Evolutionary conservation across 2,888 invertebrate genomes (phyloP).

Genomic region (Petrolisthes cinctipes): DNA sequence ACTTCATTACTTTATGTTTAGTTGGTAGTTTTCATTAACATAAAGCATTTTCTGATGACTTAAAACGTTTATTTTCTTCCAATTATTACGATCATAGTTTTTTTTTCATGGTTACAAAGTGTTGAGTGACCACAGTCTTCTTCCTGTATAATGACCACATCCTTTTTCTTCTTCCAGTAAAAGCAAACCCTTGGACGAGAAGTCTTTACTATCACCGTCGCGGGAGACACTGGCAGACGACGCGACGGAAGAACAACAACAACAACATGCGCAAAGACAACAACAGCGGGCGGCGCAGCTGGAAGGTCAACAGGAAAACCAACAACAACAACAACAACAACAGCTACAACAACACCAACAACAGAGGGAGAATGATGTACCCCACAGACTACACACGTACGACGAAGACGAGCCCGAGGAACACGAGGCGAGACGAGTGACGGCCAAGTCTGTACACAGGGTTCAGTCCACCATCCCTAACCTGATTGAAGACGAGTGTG

Average conservation of each 20-base stretch:
- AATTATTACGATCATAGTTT: too few relatives aligned
- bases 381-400: slow-evolving; percentile 15
- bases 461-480: slow-evolving; percentile 56
- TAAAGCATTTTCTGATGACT: too few relatives aligned
- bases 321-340: slow-evolving; percentile 10
- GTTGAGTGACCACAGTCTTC: too few relatives aligned
- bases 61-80: too few relatives aligned
- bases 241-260: slow-evolving; percentile 13
- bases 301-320: background rate
- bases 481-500: slow-evolving; percentile 58
- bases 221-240: slow-evolving; percentile 57
- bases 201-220: slow-evolving; percentile 58
- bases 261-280: slow-evolving; percentile 6
- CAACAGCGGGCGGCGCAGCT: background rate
- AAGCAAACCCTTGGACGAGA: slow-evolving; percentile 57
- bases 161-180: slow-evolving; percentile 26
- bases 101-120: too few relatives aligned
- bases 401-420: slow-evolving; percentile 26
- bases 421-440: slow-evolving; percentile 3
- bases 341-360: background rate
- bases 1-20: too few relatives aligned
- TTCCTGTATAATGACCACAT: background rate
- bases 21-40: too few relatives aligned
- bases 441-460: slow-evolving; percentile 11
- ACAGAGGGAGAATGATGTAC: slow-evolving; percentile 5